A percentile compares a stretch with the other conserved stretches of the same genome.
Conservation (phyloP, 2,797 vertebrate species). For the Peromyscus aztecus region DNA sequence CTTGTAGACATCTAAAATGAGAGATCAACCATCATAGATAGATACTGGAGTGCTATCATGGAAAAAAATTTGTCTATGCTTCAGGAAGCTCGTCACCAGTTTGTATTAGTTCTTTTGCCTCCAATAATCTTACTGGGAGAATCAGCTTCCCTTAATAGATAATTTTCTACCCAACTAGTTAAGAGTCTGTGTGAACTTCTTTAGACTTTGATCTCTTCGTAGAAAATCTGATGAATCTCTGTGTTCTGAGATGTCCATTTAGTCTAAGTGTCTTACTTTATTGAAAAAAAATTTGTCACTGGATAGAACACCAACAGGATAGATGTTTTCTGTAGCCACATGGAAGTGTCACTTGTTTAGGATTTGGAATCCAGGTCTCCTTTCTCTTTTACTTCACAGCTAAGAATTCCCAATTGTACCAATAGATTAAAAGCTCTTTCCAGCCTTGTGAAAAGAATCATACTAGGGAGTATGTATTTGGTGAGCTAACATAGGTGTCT, state of each 20-base stretch:
- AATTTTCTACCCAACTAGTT: background rate
- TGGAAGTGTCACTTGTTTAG: background rate
- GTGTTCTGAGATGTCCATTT: background rate
- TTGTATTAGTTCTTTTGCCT: background rate
- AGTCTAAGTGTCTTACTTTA: background rate
- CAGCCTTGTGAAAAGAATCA: background rate
- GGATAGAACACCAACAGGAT: background rate
- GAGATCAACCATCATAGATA: background rate
- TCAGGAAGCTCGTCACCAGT: background rate
- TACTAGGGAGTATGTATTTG: accelerated
- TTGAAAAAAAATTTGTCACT: background rate
- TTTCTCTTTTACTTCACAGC: background rate
- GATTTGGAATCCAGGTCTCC: background rate
- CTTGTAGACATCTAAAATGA: background rate
- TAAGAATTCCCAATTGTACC: accelerated
- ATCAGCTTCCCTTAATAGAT: background rate
- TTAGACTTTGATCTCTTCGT: background rate
- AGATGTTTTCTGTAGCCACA: background rate
- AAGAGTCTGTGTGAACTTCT: background rate
- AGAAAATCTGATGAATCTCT: background rate
- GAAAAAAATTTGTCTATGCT: background rate
- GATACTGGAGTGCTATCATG: too few species aligned
- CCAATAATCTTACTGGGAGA: background rate
- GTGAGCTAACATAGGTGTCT: background rate
- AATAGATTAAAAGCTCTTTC: background rate